phyloP scores from a whole-genome alignment of 1,140 invertebrate genomes.

The Cotesia vestalis region DNA sequence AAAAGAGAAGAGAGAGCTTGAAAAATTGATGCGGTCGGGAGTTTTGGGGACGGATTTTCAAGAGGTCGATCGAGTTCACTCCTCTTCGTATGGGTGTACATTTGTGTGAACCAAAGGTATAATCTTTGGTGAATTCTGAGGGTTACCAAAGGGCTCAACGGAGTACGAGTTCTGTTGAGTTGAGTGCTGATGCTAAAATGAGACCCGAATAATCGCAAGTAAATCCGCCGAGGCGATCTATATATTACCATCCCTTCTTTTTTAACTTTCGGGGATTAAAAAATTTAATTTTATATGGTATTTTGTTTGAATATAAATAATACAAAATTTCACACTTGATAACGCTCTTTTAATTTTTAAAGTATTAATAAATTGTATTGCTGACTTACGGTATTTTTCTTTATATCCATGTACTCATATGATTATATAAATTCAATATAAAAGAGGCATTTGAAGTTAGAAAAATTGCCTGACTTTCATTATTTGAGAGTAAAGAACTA shows the following conservation, averaged over 20 bases:
- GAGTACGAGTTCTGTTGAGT: not conserved
- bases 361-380: no score
- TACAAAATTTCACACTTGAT: no score
- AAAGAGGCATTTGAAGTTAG: no score
- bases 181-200: slow-evolving; percentile 8
- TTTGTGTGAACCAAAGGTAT: slow-evolving; percentile 13
- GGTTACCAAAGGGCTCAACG: slow-evolving; percentile 12
- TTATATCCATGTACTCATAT: no score
- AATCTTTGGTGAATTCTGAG: slow-evolving; percentile 6
- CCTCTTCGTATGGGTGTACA: not conserved
- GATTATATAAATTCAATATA: no score
- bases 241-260: not conserved
- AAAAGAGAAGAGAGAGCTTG: not conserved
- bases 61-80: slow-evolving; percentile 23
- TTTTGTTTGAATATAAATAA: no score
- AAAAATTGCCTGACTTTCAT: no score
- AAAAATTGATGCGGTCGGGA: slow-evolving; percentile 31
- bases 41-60: slow-evolving; percentile 28
- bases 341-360: no score
- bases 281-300: no score
- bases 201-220: slow-evolving; percentile 10
- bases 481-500: no score
- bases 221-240: not conserved
- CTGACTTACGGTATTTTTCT: no score
- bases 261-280: not conserved